Evolutionary conservation across 1,140 invertebrate genomes (phyloP).

Genomic region (Scaptomyza pallida): DNA sequence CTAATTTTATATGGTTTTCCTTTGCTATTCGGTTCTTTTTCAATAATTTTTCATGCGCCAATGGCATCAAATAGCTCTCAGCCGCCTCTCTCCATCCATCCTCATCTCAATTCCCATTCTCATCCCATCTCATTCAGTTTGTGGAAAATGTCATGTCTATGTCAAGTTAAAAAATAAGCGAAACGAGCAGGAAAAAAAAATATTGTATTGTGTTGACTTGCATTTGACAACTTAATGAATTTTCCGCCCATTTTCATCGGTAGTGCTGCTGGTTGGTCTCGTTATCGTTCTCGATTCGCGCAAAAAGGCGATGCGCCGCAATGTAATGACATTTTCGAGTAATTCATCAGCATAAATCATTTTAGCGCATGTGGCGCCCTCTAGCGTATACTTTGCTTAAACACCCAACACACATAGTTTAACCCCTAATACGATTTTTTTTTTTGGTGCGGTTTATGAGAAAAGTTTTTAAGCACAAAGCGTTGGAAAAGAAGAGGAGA

Average conservation of each 20-base stretch:
- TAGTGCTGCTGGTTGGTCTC: no score
- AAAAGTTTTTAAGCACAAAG: slow-evolving; percentile 55
- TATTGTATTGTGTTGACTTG: slow-evolving; percentile 78
- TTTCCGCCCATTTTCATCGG: slow-evolving; percentile 30
- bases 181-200: no score
- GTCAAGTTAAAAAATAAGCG: slow-evolving; percentile 40
- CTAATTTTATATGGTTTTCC: slow-evolving; percentile 28
- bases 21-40: slow-evolving; percentile 12
- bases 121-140: slow-evolving; percentile 4
- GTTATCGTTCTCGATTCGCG: neutral
- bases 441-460: slow-evolving; percentile 64
- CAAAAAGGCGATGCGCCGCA: slow-evolving; percentile 1
- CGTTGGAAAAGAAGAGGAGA: neutral
- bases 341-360: slow-evolving; percentile 62
- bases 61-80: slow-evolving; percentile 25
- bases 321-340: slow-evolving; percentile 45
- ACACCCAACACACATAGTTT: slow-evolving; percentile 50
- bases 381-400: slow-evolving; percentile 4
- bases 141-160: slow-evolving; percentile 66
- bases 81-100: neutral
- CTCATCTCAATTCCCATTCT: neutral
- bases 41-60: slow-evolving; percentile 50
- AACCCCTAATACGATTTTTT: slow-evolving; percentile 62
- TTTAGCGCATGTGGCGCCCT: slow-evolving; percentile 47
- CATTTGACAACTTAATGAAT: slow-evolving; percentile 83